These are phyloP conservation scores for Anneissia japonica DNA, from an alignment of 35 echinoderm and acorn worm species.

Conservation along the genomic window DNA sequence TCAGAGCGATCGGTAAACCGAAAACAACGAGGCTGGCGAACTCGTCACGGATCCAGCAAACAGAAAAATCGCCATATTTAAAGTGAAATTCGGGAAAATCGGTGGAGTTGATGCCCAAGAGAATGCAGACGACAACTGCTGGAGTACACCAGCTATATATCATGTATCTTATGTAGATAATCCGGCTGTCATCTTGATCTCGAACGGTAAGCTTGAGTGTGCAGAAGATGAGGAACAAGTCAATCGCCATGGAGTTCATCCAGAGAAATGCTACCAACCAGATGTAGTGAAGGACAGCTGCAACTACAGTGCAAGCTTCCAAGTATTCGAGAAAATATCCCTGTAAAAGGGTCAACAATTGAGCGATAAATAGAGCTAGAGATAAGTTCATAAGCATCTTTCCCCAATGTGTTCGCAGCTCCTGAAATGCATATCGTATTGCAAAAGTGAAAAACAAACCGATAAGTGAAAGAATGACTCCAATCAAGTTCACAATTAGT, in stretches of 20 bases:
- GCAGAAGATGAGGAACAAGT: not conserved
- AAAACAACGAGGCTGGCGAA: not conserved
- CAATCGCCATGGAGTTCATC: conserved; percentile 18
- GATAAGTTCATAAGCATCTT: conserved; percentile 4
- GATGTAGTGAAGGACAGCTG: not conserved
- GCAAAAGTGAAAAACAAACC: not conserved
- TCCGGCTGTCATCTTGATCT: not conserved
- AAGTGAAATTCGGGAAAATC: not conserved
- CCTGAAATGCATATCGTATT: not conserved
- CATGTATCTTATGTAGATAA: not conserved
- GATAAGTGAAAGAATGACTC: not conserved
- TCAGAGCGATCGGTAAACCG: not conserved
- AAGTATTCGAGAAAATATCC: not conserved
- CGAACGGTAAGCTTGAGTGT: not conserved
- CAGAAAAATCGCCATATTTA: not conserved
- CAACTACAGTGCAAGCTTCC: not conserved
- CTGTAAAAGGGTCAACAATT: not conserved
- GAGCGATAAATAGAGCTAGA: not conserved
- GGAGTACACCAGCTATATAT: not conserved
- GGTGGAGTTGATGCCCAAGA: not conserved
- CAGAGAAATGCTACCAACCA: conserved; percentile 9
- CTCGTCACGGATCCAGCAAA: conserved; percentile 9
- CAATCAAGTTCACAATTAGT: not conserved
- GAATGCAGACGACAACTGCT: not conserved
- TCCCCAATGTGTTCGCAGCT: not conserved